These are phyloP conservation scores for Osmerus mordax DNA, from an alignment of 2,113 vertebrate genomes.

Conservation along the genomic window DNA sequence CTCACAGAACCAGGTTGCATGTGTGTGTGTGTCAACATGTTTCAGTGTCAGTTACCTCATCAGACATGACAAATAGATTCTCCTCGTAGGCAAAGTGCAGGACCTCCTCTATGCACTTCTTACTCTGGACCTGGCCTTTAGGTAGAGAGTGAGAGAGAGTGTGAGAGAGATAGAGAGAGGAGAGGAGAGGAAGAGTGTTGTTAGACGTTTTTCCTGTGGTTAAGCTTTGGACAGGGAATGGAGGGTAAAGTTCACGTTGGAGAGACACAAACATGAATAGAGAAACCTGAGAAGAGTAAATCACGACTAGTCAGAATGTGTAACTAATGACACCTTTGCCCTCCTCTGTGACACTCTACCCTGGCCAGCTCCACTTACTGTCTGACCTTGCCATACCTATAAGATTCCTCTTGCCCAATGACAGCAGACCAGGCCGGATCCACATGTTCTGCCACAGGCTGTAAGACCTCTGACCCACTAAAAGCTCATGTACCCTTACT, in stretches of 20 bases:
- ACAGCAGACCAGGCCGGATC: background rate
- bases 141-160: slow-evolving; percentile 9
- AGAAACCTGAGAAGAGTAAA: too few species aligned
- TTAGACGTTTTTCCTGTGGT: too few species aligned
- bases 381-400: too few species aligned
- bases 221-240: too few species aligned
- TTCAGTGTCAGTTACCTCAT: slow-evolving; percentile 75
- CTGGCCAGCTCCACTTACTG: too few species aligned
- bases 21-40: background rate
- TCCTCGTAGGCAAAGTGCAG: slow-evolving; percentile 75
- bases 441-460: background rate
- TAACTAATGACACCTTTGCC: too few species aligned
- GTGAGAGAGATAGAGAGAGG: background rate
- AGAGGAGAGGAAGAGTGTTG: background rate
- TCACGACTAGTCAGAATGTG: too few species aligned
- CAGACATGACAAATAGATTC: slow-evolving; percentile 80
- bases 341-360: too few species aligned
- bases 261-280: too few species aligned
- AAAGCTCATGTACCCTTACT: too few species aligned
- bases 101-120: slow-evolving; percentile 75
- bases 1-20: background rate
- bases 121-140: slow-evolving; percentile 80
- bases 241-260: too few species aligned
- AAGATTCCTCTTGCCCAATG: background rate
- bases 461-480: too few species aligned